Conservation (phyloP, 2,888 invertebrate genomes). For the Pristionchus maxplancki region DNA sequence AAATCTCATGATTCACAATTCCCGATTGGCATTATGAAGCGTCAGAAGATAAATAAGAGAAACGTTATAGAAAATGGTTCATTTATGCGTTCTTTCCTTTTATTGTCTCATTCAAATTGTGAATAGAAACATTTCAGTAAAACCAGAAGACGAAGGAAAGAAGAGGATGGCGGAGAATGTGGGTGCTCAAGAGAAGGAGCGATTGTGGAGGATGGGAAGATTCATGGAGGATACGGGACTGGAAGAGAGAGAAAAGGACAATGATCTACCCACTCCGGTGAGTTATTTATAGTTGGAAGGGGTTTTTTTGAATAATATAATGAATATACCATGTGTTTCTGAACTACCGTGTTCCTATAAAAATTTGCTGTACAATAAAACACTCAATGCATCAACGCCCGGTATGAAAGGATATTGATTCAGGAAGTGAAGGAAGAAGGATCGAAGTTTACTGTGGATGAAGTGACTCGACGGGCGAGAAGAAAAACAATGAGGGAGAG, state of each 20-base stretch:
- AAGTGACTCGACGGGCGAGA: background rate
- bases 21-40: no score
- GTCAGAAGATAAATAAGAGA: no score
- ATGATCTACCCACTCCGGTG: background rate
- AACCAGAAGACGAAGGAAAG: background rate
- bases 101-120: no score
- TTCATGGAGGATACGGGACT: constrained; percentile 18
- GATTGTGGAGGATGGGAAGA: constrained; percentile 39
- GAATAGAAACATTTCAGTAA: no score
- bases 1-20: no score
- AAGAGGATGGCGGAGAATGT: background rate
- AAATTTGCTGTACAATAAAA: no score
- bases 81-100: no score
- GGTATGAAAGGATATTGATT: background rate
- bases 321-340: no score
- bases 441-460: background rate
- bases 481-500: background rate
- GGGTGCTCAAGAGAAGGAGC: background rate
- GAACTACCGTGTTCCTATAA: no score
- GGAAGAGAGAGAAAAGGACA: background rate
- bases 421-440: background rate
- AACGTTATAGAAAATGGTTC: no score
- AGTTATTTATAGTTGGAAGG: background rate
- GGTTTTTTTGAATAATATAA: no score
- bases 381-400: no score